Evolutionary conservation across 2,797 vertebrate genomes (phyloP).

Genomic region (Zenarchopterus dispar): DNA sequence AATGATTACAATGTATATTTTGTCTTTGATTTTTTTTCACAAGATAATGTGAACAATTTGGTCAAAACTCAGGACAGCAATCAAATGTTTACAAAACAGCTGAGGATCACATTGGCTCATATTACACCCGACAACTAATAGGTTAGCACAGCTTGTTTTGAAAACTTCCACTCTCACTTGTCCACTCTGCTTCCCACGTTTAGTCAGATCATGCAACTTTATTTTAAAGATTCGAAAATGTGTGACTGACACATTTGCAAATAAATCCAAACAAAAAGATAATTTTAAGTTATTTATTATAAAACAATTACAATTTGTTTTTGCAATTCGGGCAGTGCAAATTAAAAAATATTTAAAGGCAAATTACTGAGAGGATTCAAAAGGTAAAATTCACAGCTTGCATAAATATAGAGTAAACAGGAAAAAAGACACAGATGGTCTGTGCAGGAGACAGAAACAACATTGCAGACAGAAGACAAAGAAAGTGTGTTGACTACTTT

Average conservation of each 20-base stretch:
- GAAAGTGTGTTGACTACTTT: slow-evolving; percentile 5
- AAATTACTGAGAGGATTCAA: slow-evolving; percentile 4
- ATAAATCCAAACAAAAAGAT: neutral
- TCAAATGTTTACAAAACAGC: slow-evolving; percentile 58
- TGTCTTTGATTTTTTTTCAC: neutral
- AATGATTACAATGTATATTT: neutral
- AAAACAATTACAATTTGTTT: neutral
- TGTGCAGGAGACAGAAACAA: slow-evolving; percentile 19
- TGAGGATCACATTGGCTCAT: slow-evolving; percentile 19
- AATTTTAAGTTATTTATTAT: slow-evolving; percentile 12
- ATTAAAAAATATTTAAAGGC: slow-evolving; percentile 10
- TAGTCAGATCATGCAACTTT: neutral
- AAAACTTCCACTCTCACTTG: slow-evolving; percentile 15
- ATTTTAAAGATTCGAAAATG: neutral
- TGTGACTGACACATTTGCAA: neutral
- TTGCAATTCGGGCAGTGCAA: neutral
- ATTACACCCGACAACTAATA: slow-evolving; percentile 17
- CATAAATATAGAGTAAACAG: slow-evolving; percentile 1
- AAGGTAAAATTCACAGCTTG: slow-evolving; percentile 16
- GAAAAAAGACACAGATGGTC: slow-evolving; percentile 13
- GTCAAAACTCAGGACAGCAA: neutral
- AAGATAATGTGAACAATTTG: neutral
- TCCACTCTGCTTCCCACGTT: slow-evolving; percentile 11
- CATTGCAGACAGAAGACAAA: slow-evolving; percentile 3
- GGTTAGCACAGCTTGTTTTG: slow-evolving; percentile 39